phyloP scores from a whole-genome alignment of 2,113 vertebrate genomes.

The Rhinoptilus africanus region DNA sequence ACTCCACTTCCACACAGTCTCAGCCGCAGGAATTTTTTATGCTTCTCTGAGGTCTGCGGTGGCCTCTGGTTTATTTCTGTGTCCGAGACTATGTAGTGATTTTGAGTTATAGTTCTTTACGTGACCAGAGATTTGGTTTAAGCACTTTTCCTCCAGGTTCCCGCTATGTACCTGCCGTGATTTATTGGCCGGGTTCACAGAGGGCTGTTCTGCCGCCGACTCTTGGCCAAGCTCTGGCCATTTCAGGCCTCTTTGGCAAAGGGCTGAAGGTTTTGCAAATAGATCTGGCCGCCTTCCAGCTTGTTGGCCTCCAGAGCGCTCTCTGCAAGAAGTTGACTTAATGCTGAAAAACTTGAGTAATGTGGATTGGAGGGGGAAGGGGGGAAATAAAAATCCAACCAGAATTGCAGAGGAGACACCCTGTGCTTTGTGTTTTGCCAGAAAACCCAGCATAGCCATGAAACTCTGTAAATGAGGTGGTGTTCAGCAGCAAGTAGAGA shows the following conservation, averaged over 20 bases:
- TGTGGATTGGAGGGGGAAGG: rapidly evolving
- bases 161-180: not conserved
- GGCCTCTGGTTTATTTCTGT: not conserved
- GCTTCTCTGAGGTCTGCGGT: not conserved
- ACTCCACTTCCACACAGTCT: not conserved
- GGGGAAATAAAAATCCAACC: not conserved
- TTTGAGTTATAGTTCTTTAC: not conserved
- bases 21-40: not conserved
- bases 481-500: not conserved
- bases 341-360: not conserved
- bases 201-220: not conserved
- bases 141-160: not conserved
- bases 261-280: not conserved
- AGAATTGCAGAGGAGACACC: not conserved
- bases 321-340: not conserved
- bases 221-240: not conserved
- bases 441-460: not conserved
- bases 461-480: not conserved
- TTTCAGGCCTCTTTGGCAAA: not conserved
- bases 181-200: not conserved
- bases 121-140: not conserved
- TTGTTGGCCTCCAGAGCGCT: not conserved
- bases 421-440: not conserved
- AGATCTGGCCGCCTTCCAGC: not conserved
- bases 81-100: not conserved